Evolutionary conservation across 2,113 vertebrate genomes (phyloP), one percentile per base, ranked within the genome.

Genomic region (Vidua chalybeata): DNA sequence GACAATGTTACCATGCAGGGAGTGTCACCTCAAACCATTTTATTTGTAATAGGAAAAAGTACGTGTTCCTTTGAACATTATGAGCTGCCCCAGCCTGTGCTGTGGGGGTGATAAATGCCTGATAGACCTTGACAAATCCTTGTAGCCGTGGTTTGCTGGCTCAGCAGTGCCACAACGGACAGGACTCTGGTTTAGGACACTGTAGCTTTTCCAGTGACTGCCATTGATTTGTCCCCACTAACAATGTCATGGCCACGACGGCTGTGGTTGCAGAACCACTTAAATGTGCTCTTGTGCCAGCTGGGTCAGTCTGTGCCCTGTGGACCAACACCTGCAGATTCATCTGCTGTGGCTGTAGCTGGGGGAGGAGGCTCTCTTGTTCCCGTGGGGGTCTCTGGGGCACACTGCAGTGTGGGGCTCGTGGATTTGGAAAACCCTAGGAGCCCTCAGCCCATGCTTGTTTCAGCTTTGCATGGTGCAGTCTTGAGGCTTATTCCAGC

Each of bases 351-450:
- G 51, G 18, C 54, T 1, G 11, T 6, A 5, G 55, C 18, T 24
- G 21, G 18, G 11, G 26, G 22, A 15, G 35, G 30, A 28, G 22
- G 41, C 73, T 69, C 33, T 43, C 1, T 2, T 35, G 30, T 48
- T 37, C 26, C 27, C 1, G 0, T 12, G 33, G 14, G 5, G 59
- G 30, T 80, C 28, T 55, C 54, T 23, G 30, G 58, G 64, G 37
- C 48, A 23, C 1, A 0, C 39, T 22, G n/a, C n/a, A 62, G 51
- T 8, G 0, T 7, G 24, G 6, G 3, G 17, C 10, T 43, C 0
- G 0, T 9, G 26, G 18, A 1, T 51, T 54, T 51, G 58, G 87
- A 27, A 27, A 62, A 9, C 14, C 23, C 7, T 4, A 1, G 52
- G 28, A 80, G 39, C 41, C 66, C 66, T 55, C 33, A 58, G 66